Conservation (phyloP, 2,888 invertebrate species). For the Athetis lepigone region DNA sequence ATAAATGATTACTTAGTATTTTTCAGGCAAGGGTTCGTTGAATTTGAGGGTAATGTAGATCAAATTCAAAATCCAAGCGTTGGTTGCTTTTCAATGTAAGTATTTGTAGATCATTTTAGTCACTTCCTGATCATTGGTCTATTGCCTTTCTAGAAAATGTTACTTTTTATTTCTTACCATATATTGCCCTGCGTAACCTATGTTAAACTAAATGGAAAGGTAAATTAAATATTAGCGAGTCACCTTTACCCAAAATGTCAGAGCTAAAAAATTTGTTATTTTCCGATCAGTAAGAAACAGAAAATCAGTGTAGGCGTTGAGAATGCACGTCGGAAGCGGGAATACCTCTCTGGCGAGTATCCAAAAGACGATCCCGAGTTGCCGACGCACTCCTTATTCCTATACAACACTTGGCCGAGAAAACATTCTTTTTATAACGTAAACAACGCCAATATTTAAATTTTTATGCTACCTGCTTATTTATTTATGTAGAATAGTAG, state of each 20-base stretch:
- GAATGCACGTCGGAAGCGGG: slow-evolving; percentile 86
- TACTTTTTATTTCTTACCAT: not conserved
- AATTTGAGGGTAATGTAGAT: too few species aligned
- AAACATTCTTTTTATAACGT: slow-evolving; percentile 67
- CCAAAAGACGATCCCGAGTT: slow-evolving; percentile 75
- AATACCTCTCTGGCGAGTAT: slow-evolving; percentile 79
- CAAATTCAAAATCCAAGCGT: too few species aligned
- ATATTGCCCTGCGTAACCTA: not conserved
- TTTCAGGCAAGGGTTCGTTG: too few species aligned
- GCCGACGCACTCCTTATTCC: slow-evolving; percentile 57
- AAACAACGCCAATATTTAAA: slow-evolving; percentile 66
- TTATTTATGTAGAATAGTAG: not conserved
- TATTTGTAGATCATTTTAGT: not conserved
- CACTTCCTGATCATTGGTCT: not conserved
- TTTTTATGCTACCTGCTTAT: slow-evolving; percentile 46
- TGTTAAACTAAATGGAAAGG: not conserved
- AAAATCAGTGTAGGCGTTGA: slow-evolving; percentile 64
- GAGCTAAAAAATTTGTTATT: slow-evolving; percentile 28
- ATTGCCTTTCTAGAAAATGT: not conserved
- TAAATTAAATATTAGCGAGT: not conserved
- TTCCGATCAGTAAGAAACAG: slow-evolving; percentile 30
- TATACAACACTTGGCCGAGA: slow-evolving; percentile 60
- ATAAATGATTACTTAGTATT: too few species aligned
- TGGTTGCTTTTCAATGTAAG: not conserved
- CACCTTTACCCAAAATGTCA: slow-evolving; percentile 1